Evolutionary conservation across 2,797 vertebrate species (phyloP), one percentile per base, ranked within the genome.

Genomic region (Novumbra hubbsi): DNA sequence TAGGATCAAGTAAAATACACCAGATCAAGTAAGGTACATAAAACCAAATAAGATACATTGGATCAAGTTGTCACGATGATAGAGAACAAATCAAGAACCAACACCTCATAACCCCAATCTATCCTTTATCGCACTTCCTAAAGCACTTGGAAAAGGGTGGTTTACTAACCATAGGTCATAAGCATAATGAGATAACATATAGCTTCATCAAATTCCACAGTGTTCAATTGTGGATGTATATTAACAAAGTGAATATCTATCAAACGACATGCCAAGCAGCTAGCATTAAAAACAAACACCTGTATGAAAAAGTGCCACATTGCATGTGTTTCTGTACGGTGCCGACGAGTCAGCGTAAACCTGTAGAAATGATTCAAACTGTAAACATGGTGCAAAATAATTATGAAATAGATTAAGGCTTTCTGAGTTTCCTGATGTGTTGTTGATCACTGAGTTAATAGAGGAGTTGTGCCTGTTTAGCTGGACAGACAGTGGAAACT

Each of bases 331-430:
- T 91, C 80, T 92, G 89, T 90, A 76, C 85, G 76, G 80, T 71
- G 72, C 83, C 83, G 48, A 28, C 30, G 12, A 14, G 69, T 64
- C 76, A 81, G 77, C 50, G 41, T 78, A 87, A 73, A 88, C 90
- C 86, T 88, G 82, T 86, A 90, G 73, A 85, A 86, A 87, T 89
- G 81, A 91, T 89, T 76, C 24, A 67, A 75, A 89, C 90, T 88
- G 92, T 92, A 93, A 92, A 94, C 91, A 91, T 80, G 90, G 89
- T 91, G 91, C 90, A 91, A 92, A 92, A 89, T 86, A 91, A 90
- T 87, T 91, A 80, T 88, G 90, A 90, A 83, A 87, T 85, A 85
- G 88, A 86, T 94, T 94, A 94, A 95, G 93, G 93, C 93, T 93
- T 94, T 91, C 83, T 88, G 86, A 92, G 82, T 87, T 92, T 92